phyloP scores from a whole-genome alignment of 2,888 invertebrate species.

The Dendrolimus pini region DNA sequence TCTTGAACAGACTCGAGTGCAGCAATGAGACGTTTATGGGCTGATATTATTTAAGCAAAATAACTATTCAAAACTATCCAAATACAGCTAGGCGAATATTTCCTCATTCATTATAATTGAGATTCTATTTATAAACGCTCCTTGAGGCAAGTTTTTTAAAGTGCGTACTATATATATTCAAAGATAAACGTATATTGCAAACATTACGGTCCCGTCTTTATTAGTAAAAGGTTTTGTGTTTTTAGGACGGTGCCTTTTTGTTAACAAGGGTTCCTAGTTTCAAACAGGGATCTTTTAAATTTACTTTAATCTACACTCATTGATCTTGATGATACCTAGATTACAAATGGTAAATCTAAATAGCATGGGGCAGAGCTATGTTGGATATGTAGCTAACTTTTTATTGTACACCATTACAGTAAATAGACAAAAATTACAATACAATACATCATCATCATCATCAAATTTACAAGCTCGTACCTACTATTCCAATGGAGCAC shows the following conservation, averaged over 20 bases:
- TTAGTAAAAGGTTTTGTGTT: constrained; percentile 8
- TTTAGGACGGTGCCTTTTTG: constrained; percentile 7
- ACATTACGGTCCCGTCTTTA: constrained; percentile 12
- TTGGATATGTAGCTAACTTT: too few relatives aligned
- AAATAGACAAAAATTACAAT: too few relatives aligned
- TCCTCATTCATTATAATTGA: too few relatives aligned
- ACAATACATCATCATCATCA: too few relatives aligned
- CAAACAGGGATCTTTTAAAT: constrained; percentile 9
- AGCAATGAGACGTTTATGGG: too few relatives aligned
- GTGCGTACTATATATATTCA: constrained; percentile 9
- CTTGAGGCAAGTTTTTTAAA: constrained; percentile 8
- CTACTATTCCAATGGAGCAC: background rate
- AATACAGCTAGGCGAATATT: too few relatives aligned
- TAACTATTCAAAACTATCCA: too few relatives aligned
- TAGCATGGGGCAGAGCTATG: too few relatives aligned
- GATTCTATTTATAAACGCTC: too few relatives aligned
- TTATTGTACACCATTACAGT: background rate
- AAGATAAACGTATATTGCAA: constrained; percentile 18
- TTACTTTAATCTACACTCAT: constrained; percentile 5
- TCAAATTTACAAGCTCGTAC: background rate
- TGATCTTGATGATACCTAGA: constrained; percentile 20
- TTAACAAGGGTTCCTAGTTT: constrained; percentile 3
- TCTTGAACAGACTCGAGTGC: too few relatives aligned
- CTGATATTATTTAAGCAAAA: too few relatives aligned
- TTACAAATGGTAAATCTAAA: too few relatives aligned